Conservation (phyloP, 92 coral and sea anemone species). For the Paragorgia papillata region DNA sequence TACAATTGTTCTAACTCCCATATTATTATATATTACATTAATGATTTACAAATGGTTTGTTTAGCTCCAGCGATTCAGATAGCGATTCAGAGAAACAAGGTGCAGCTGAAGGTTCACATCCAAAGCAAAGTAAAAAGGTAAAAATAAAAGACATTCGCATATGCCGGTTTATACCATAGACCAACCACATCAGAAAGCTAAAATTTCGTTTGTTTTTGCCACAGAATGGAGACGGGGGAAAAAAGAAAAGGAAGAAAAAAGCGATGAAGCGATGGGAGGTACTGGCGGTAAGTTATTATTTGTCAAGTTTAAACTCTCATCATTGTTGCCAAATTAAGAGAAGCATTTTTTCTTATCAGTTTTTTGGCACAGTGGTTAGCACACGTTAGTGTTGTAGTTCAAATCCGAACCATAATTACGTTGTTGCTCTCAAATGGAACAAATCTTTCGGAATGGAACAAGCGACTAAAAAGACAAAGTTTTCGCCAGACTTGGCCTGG, state of each 20-base stretch:
- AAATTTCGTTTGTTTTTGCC: background rate
- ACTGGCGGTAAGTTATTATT: constrained; percentile 69
- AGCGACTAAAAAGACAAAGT: too few relatives aligned
- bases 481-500: too few relatives aligned
- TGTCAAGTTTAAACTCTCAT: background rate
- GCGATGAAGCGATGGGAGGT: constrained; percentile 85
- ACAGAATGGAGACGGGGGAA: constrained; percentile 62
- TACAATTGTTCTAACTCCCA: too few relatives aligned
- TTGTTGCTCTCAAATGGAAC: too few relatives aligned
- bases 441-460: too few relatives aligned
- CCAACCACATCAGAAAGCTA: background rate
- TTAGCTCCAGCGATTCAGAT: constrained; percentile 89
- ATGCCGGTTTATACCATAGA: background rate
- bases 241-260: constrained; percentile 82
- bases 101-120: constrained; percentile 24
- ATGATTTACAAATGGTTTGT: background rate
- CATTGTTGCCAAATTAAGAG: too few relatives aligned
- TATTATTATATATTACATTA: too few relatives aligned
- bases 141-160: constrained; percentile 9
- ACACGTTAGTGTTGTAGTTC: too few relatives aligned
- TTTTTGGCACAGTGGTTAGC: too few relatives aligned
- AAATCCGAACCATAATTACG: too few relatives aligned
- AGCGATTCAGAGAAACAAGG: constrained; percentile 65
- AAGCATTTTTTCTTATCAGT: too few relatives aligned
- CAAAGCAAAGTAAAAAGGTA: constrained; percentile 59